These are phyloP conservation scores for Philhelius pedissequus DNA, from an alignment of 2,888 invertebrate genomes.

Conservation along the genomic window DNA sequence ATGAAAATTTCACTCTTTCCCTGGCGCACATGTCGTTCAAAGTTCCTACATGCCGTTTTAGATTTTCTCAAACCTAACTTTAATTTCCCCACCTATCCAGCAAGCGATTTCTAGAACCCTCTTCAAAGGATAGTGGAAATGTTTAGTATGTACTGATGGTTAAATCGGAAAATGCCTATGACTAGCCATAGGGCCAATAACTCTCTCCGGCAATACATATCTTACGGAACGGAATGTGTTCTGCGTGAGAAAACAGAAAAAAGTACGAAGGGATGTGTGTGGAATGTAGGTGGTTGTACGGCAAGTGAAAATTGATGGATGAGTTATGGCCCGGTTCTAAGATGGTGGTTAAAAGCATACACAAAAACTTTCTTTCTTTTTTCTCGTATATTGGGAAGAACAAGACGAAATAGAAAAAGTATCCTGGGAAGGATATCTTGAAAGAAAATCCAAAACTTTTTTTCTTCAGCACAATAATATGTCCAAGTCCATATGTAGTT, in stretches of 20 bases:
- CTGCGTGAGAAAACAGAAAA: constrained; percentile 23
- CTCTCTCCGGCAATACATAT: constrained; percentile 42
- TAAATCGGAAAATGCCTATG: constrained; percentile 67
- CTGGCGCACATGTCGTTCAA: constrained; percentile 46
- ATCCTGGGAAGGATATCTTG: constrained; percentile 41
- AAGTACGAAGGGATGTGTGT: constrained; percentile 34
- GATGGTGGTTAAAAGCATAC: constrained; percentile 69
- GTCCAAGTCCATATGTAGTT: constrained; percentile 68
- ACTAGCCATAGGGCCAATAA: constrained; percentile 67
- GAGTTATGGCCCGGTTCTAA: constrained; percentile 75
- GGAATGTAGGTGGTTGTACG: constrained; percentile 32
- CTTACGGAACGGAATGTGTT: constrained; percentile 18
- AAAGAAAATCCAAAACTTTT: constrained; percentile 37
- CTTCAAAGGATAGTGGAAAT: constrained; percentile 63
- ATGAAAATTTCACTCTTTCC: constrained; percentile 47
- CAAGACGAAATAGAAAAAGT: constrained; percentile 2
- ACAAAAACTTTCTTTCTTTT: constrained; percentile 47
- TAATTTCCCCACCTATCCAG: not conserved
- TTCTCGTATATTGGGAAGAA: constrained; percentile 19
- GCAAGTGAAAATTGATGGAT: constrained; percentile 78
- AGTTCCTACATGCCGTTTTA: constrained; percentile 32
- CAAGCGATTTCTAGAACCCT: not conserved
- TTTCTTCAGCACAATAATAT: constrained; percentile 56
- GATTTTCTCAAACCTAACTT: not conserved
- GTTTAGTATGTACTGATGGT: constrained; percentile 64